Evolutionary conservation across 2,797 vertebrate species (phyloP), one percentile per base, ranked within the genome.

Genomic region (Chloroceryle inda): DNA sequence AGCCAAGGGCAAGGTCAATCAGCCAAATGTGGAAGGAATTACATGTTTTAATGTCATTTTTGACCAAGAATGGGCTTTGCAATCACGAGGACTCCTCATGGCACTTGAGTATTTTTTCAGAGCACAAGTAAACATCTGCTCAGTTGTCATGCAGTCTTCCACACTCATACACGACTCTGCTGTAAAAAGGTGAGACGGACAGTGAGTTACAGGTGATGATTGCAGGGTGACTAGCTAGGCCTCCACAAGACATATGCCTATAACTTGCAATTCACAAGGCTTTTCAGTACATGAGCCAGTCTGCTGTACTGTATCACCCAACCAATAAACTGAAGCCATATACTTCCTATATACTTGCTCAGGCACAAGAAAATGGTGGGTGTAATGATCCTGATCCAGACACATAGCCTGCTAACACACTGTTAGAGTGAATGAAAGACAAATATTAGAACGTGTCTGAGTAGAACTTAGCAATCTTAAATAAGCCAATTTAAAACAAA

Each of bases 1-100:
- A 92, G 53, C n/a, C 40, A 90, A 91, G n/a, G 59, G 4, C 68
- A 81, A 95, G 69, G 73, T 88, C 73, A 77, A 31, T 68, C 47
- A 74, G 42, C 10, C 66, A 81, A 69, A 89, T 53, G 23, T 49
- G 7, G 38, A 85, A 33, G 40, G 29, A 92, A 74, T 79, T 59
- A 27, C 24, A 21, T 12, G 11, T 52, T 93, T 91, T 82, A 49
- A 27, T 80, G 64, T 35, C 26, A 76, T 82, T 23, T 77, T 50
- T 45, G 42, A 35, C 18, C 26, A 66, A 64, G 33, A 93, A 73
- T 2, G 29, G 53, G n/a, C 35, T 83, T 80, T 88, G n/a, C 26
- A 83, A 58, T 71, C 26, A 40, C 24, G 71, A 73, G 33, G 29
- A 80, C 6, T 62, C 42, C 27, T 80, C 29, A 42, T 18, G n/a